Conservation (phyloP, 2,113 vertebrate genomes). For the Dromiciops gliroides region DNA sequence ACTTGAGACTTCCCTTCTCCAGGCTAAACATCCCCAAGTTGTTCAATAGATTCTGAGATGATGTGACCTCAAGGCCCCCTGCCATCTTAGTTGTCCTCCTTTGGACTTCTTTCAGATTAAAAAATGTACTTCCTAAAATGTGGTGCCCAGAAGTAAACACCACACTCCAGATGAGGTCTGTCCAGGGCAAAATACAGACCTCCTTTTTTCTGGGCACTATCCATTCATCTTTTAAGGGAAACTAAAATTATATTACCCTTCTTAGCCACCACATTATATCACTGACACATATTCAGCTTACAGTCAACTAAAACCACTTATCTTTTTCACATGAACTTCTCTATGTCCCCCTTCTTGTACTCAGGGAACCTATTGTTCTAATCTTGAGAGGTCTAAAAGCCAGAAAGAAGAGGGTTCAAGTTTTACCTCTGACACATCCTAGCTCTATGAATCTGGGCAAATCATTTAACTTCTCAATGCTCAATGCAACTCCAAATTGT, state of each 20-base stretch:
- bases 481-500: not conserved
- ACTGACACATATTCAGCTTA: not conserved
- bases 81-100: not conserved
- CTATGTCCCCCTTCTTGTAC: not conserved
- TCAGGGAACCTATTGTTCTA: not conserved
- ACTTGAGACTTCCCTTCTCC: not conserved
- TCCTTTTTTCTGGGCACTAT: not conserved
- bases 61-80: not conserved
- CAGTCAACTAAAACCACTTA: not conserved
- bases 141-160: not conserved
- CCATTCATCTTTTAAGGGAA: not conserved
- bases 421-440: not conserved
- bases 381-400: not conserved
- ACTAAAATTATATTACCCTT: not conserved
- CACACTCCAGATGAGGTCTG: not conserved
- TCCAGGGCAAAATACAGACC: not conserved
- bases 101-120: not conserved
- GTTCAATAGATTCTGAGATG: not conserved
- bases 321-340: not conserved
- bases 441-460: not conserved
- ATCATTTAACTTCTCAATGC: not conserved
- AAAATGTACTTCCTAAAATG: not conserved
- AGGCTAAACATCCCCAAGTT: not conserved
- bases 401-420: not conserved
- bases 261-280: not conserved